Conservation (phyloP, 1,140 invertebrate genomes). For the Temnothorax nylanderi region DNA sequence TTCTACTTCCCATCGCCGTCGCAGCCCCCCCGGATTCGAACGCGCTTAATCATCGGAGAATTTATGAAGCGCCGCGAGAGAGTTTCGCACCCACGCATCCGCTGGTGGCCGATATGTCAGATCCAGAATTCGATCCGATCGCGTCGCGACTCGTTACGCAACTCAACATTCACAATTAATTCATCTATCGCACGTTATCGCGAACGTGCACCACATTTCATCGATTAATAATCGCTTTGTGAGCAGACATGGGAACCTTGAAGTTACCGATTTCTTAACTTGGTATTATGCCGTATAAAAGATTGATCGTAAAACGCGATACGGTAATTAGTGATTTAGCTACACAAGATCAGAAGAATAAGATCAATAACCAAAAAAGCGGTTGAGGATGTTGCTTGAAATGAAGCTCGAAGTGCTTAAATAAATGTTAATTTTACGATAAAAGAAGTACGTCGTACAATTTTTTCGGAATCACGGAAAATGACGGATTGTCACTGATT, state of each 20-base stretch:
- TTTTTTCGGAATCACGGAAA: background rate
- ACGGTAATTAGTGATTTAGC: background rate
- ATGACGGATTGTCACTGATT: background rate
- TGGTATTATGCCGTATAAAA: background rate
- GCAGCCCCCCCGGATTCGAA: background rate
- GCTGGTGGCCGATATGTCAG: constrained; percentile 74
- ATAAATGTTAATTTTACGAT: background rate
- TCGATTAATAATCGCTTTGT: constrained; percentile 68
- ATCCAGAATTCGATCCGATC: constrained; percentile 58
- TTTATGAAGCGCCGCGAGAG: constrained; percentile 75
- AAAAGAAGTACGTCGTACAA: background rate
- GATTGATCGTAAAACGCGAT: background rate
- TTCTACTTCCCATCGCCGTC: constrained; percentile 55
- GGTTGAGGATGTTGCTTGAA: background rate
- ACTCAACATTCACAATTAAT: constrained; percentile 75
- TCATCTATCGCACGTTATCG: constrained; percentile 67
- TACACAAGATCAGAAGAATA: background rate
- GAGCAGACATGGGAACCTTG: constrained; percentile 2
- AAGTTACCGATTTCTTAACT: background rate
- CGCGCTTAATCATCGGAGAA: constrained; percentile 65
- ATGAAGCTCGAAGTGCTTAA: background rate
- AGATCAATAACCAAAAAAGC: background rate
- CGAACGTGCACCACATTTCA: constrained; percentile 49
- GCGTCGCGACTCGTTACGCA: constrained; percentile 75
- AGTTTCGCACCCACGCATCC: constrained; percentile 75